Conservation (phyloP, 92 coral and sea anemone genomes). For the Anthopleura xanthogrammica region DNA sequence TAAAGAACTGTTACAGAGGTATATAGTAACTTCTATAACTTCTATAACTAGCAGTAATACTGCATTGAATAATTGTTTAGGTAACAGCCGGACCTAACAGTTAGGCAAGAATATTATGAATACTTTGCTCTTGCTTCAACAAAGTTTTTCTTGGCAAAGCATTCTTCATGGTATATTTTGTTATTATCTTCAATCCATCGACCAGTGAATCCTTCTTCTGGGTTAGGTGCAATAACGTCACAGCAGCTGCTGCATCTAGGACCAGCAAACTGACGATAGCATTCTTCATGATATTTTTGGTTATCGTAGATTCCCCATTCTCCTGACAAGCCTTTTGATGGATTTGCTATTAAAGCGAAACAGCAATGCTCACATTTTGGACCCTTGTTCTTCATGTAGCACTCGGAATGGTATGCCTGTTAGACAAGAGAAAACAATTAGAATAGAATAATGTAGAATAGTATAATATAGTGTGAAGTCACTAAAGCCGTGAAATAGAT, state of each 20-base stretch:
- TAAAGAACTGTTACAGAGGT: too few relatives aligned
- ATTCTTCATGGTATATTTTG: slow-evolving; percentile 89
- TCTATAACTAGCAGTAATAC: too few relatives aligned
- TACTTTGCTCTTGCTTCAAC: slow-evolving; percentile 82
- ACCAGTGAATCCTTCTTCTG: slow-evolving; percentile 82
- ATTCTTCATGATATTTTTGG: slow-evolving; percentile 90
- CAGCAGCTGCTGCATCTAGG: slow-evolving; percentile 94
- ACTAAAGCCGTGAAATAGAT: too few relatives aligned
- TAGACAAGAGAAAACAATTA: neutral
- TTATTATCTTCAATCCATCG: slow-evolving; percentile 67
- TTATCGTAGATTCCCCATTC: slow-evolving; percentile 88
- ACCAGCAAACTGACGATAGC: slow-evolving; percentile 88
- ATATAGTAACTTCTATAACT: too few relatives aligned
- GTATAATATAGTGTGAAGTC: too few relatives aligned
- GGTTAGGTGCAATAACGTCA: slow-evolving; percentile 84
- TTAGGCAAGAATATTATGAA: slow-evolving; percentile 22
- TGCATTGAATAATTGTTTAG: too few relatives aligned
- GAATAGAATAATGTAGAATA: neutral
- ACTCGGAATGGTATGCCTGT: slow-evolving; percentile 85
- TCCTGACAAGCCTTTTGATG: slow-evolving; percentile 85
- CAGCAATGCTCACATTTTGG: slow-evolving; percentile 98
- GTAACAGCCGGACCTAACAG: neutral
- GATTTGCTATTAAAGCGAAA: slow-evolving; percentile 85
- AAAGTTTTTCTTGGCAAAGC: slow-evolving; percentile 73
- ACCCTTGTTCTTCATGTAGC: slow-evolving; percentile 88